Percentiles rank a stretch among this genome's conserved stretches.
Conservation (phyloP, 2,888 invertebrate species). For the Acleris emargana region DNA sequence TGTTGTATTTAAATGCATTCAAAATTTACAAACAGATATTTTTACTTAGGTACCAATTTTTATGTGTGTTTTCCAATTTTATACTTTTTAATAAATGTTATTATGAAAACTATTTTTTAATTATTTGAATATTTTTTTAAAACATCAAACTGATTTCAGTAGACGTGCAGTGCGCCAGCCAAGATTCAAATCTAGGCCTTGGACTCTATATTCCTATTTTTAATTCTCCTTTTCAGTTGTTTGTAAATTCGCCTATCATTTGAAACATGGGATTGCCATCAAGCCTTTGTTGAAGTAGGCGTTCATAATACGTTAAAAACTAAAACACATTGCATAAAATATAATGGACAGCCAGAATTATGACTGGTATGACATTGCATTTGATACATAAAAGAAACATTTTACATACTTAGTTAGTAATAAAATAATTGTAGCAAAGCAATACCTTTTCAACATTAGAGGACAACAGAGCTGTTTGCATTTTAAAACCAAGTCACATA, state of each 20-base stretch:
- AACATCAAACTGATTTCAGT: conserved; percentile 15
- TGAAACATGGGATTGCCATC: conserved; percentile 13
- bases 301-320: not conserved
- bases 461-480: conserved; percentile 8
- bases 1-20: conserved; percentile 11
- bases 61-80: conserved; percentile 30
- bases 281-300: conserved; percentile 1
- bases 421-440: not conserved
- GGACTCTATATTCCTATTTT: conserved; percentile 33
- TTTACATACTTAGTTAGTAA: conserved; percentile 3
- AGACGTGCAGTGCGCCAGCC: conserved; percentile 23
- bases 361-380: conserved; percentile 7
- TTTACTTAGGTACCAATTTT: not conserved
- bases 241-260: conserved; percentile 4
- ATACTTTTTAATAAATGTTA: conserved; percentile 28
- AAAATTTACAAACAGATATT: not conserved
- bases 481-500: conserved; percentile 2
- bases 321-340: not conserved
- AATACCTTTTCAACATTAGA: conserved; percentile 8
- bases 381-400: conserved; percentile 12
- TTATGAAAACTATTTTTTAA: not conserved
- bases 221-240: conserved; percentile 28
- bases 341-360: not conserved
- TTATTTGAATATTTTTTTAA: not conserved
- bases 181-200: conserved; percentile 28